phyloP scores from a whole-genome alignment of 2,888 invertebrate species.

The Megalurothrips usitatus region DNA sequence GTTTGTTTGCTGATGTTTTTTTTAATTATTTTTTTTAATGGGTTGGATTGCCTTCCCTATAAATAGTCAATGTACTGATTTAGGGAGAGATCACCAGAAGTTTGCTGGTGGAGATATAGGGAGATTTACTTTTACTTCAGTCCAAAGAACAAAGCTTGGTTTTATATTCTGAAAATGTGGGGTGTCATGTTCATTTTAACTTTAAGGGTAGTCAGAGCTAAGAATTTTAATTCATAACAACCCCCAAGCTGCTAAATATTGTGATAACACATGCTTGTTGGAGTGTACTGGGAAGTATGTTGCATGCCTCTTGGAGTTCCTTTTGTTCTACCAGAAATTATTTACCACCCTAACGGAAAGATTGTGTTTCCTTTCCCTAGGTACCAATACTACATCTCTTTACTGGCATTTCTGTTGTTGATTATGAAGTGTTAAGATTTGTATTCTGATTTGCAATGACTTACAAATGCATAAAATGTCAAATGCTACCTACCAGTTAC shows the following conservation, averaged over 20 bases:
- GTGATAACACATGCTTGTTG: constrained; percentile 24
- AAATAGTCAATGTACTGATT: constrained; percentile 20
- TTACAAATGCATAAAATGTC: background rate
- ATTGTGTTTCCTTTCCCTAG: background rate
- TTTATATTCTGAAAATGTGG: background rate
- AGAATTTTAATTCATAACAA: constrained; percentile 15
- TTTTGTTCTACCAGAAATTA: background rate
- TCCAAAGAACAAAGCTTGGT: constrained; percentile 17
- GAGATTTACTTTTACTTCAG: background rate
- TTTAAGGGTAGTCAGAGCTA: background rate
- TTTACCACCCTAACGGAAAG: background rate
- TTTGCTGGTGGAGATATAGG: background rate
- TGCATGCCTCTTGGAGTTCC: background rate
- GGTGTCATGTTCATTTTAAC: background rate
- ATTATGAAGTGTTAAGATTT: background rate
- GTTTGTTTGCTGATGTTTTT: background rate
- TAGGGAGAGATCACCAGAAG: background rate
- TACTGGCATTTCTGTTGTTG: background rate
- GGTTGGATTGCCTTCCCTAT: background rate
- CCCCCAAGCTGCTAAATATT: background rate
- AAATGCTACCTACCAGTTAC: background rate
- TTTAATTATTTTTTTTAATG: too few relatives aligned
- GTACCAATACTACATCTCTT: background rate
- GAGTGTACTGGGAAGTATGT: background rate
- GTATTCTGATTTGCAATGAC: background rate